phyloP scores from a whole-genome alignment of 2,888 invertebrate species.

The Flexamia atlantica region DNA sequence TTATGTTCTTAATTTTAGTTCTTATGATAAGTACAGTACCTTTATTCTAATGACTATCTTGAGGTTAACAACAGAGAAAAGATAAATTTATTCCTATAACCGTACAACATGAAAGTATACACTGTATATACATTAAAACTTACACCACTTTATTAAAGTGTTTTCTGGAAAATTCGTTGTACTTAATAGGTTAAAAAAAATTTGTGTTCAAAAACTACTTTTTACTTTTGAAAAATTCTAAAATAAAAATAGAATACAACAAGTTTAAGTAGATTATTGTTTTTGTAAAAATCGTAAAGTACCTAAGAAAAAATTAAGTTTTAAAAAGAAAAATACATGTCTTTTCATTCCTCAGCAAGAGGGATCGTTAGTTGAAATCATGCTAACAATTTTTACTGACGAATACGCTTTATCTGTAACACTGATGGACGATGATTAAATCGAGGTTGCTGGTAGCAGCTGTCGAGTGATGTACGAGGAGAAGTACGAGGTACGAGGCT shows the following conservation, averaged over 20 bases:
- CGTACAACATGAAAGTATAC: background rate
- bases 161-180: no score
- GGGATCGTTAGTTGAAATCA: no score
- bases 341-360: background rate
- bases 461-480: background rate
- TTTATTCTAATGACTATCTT: background rate
- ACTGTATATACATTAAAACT: conserved; percentile 6
- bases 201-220: no score
- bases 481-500: background rate
- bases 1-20: no score
- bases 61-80: background rate
- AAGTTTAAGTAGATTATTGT: no score
- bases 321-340: background rate
- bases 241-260: background rate
- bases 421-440: background rate
- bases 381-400: no score
- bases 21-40: background rate
- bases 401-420: background rate
- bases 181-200: no score
- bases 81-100: background rate
- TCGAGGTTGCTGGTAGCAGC: background rate
- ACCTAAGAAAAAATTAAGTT: background rate
- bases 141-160: background rate
- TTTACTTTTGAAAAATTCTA: no score
- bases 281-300: background rate